Evolutionary conservation across 2,797 vertebrate species (phyloP), one percentile per base, ranked within the genome.

Genomic region (Champsocephalus gunnari): DNA sequence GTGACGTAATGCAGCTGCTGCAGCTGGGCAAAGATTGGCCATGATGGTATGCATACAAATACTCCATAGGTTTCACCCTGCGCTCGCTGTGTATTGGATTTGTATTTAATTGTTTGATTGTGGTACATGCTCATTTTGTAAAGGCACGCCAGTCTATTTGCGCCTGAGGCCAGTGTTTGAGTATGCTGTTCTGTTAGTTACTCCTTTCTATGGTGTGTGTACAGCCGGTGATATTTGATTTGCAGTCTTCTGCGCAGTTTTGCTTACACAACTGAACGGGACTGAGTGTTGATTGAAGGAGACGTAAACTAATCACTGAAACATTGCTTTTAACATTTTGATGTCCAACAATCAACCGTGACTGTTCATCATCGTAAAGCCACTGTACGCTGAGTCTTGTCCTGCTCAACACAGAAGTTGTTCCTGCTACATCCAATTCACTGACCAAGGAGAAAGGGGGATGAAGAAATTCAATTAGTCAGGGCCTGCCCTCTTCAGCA

Each of bases 391-490:
- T 45, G 34, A 44, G 70, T 11, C 59, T 74, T 72, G 71, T 79
- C 54, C 70, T 53, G 51, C 66, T 73, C 41, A n/a, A 61, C 66
- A 50, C 68, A 24, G n/a, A 66, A 76, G 76, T 49, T 55, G 55
- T 1, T 51, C 28, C 75, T 62, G 63, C 58, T 74, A 73, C 79
- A 83, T 74, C 59, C 76, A 82, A 82, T 82, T 85, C 71, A 81
- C 75, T 82, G 82, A 88, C 74, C 74, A 72, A 79, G 62, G 38
- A 71, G 68, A 82, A 79, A 87, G 73, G 58, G 82, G 76, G 73
- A 87, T 86, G 69, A 82, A 88, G 77, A 83, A 82, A 88, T 80
- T 88, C 74, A 88, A 86, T 91, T 89, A 84, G 82, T 86, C 77
- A 83, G 79, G 74, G 70, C 55, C 66, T 83, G 81, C 85, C 84